Evolutionary conservation across 1,140 invertebrate genomes (phyloP), one percentile per base, ranked within the genome.

Genomic region (Conus ventricosus): DNA sequence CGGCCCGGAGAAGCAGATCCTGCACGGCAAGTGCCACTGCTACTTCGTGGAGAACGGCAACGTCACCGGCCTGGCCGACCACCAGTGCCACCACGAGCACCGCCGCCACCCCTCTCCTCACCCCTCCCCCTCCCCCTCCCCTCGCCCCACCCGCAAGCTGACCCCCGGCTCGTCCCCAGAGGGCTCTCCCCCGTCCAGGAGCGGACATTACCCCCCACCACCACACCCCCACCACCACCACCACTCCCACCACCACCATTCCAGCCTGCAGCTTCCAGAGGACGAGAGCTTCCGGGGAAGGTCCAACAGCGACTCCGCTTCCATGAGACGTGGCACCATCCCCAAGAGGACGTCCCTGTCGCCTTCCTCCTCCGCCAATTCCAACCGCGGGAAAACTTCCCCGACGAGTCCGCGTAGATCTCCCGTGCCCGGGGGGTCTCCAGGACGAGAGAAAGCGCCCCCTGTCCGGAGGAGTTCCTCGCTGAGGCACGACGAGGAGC

Each of bases 1-100:
- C 7, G 17, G 15, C 7, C 23, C 39, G 39, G 80, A 54, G 51
- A 53, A 17, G n/a, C 54, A 63, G 82, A 84, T 84, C 55, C 82
- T 84, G 54, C 82, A 84, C 82, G 82, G 82, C 8, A 60, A 27
- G 82, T 84, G 82, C 10, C 82, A 84, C 82, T 84, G 82, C 82
- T 84, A 84, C 82, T 84, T 63, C 82, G 82, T 84, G 55, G n/a
- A 84, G 82, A 63, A 84, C 8, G 82, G 82, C 23, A 67, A 60
- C 17, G 82, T 84, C 54, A 84, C 25, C 23, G 82, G 82, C 13
- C 54, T 84, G 54, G 82, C 82, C 57, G 82, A 84, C 57, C 7
- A 60, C 4, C 20, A 67, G 55, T 84, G 82, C 55, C 82, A 84
- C 6, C 82, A 84, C 82, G 54, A 84, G 54, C 82, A 84, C 57